Evolutionary conservation across 2,888 invertebrate genomes (phyloP), one percentile per base, ranked within the genome.

Genomic region (Volucella bombylans): DNA sequence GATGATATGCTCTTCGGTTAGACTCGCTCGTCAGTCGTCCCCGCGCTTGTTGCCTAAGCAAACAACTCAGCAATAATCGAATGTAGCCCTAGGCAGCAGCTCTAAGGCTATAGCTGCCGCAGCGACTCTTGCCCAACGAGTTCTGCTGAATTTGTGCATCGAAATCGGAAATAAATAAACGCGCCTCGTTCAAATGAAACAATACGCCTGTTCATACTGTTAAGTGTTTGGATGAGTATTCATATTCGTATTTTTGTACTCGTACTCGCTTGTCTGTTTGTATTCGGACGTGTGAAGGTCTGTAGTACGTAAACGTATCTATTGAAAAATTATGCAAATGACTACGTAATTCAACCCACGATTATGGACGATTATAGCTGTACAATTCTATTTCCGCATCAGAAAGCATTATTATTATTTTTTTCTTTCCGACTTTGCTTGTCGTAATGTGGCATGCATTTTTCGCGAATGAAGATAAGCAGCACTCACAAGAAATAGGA

Each of bases 371-470:
- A 83, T 74, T 80, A 71, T 80, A 74, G 65, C 80, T 74, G 80
- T 59, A 76, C 80, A 85, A 68, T 85, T 85, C 61, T 62, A 85
- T 85, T 85, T 85, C 83, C 83, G 83, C 83, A 80, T 85, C 80
- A 68, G 72, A 76, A 80, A 69, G 76, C 83, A 85, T 61, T 80
- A 80, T 23, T 23, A 85, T 80, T 80, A 80, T 80, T 85, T 71
- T 80, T 31, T 31, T 31, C 6, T 31, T 31, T 23, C 18, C 18
- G 18, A 23, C 18, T 23, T 6, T 31, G 31, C 6, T 31, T 31
- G 6, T 31, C 31, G 31, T 31, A 55, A 67, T 54, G 23, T 72
- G 54, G 62, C 77, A 68, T 74, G 74, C 61, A 43, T 52, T 55
- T 73, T 52, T 68, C 54, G n/a, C 47, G 59, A 76, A 52, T 62